A percentile compares a stretch with the other conserved stretches of the same genome.
These are phyloP conservation scores for Trialeurodes vaporariorum DNA, from an alignment of 1,140 invertebrate genomes.

Conservation along the genomic window DNA sequence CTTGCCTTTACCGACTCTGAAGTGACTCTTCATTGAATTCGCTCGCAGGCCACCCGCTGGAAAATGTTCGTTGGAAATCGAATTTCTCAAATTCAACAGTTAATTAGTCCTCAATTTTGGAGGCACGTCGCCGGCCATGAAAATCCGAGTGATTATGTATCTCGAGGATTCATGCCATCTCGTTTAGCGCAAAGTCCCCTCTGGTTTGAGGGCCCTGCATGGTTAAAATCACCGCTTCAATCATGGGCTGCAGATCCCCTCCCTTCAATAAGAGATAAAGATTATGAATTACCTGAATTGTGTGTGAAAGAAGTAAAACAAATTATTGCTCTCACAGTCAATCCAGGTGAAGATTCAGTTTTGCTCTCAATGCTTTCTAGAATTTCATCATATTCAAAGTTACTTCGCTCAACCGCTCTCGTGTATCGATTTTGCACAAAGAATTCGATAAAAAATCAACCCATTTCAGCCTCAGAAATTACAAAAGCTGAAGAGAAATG, in stretches of 20 bases:
- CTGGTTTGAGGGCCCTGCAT: neutral
- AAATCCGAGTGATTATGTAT: neutral
- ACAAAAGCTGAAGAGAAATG: neutral
- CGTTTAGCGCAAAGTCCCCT: neutral
- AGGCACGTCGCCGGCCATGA: neutral
- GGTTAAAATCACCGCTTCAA: neutral
- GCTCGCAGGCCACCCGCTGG: neutral
- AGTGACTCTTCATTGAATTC: neutral
- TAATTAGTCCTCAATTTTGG: neutral
- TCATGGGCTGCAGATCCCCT: neutral
- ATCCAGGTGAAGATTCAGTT: neutral
- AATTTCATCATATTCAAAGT: neutral
- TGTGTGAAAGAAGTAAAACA: no score
- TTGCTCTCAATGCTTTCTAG: neutral
- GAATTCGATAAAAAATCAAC: neutral
- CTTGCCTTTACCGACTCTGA: slow-evolving; percentile 7
- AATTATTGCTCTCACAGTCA: neutral
- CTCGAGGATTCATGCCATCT: neutral
- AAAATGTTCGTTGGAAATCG: neutral
- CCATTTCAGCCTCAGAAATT: neutral
- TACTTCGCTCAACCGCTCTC: neutral
- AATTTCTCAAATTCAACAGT: slow-evolving; percentile 3
- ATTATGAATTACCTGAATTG: slow-evolving; percentile 1
- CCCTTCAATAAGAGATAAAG: neutral
- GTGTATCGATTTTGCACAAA: neutral